phyloP scores from a whole-genome alignment of 2,113 vertebrate species.

The Nymphicus hollandicus region DNA sequence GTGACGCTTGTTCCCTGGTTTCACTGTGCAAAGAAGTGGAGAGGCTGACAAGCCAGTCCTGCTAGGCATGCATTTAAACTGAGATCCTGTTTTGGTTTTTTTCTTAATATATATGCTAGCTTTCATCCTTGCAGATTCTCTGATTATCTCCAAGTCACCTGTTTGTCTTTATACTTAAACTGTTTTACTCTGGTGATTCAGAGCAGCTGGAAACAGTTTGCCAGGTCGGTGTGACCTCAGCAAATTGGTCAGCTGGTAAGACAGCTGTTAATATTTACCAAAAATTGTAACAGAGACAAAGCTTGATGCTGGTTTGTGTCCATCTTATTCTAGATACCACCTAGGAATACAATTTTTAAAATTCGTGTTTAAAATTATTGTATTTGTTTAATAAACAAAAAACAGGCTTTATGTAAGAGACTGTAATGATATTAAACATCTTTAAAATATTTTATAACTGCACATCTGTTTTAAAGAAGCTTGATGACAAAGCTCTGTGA shows the following conservation, averaged over 20 bases:
- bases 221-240: not conserved
- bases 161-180: not conserved
- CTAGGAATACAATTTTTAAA: not conserved
- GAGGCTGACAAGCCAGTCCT: not conserved
- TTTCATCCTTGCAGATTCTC: not conserved
- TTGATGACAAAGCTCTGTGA: not conserved
- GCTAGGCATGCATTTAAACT: not conserved
- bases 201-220: not conserved
- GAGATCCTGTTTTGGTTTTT: not conserved
- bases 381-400: not conserved
- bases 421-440: not conserved
- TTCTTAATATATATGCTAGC: not conserved
- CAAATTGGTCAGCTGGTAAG: not conserved
- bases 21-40: not conserved
- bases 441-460: not conserved
- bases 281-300: not conserved
- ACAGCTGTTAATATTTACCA: not conserved
- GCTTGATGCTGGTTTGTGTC: not conserved
- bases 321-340: not conserved
- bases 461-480: not conserved
- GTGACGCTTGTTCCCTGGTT: not conserved
- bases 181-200: not conserved
- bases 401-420: not conserved
- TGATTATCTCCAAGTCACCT: not conserved
- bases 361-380: accelerated